Evolutionary conservation across 1,140 invertebrate genomes (phyloP).

Genomic region (Hestina assimilis): DNA sequence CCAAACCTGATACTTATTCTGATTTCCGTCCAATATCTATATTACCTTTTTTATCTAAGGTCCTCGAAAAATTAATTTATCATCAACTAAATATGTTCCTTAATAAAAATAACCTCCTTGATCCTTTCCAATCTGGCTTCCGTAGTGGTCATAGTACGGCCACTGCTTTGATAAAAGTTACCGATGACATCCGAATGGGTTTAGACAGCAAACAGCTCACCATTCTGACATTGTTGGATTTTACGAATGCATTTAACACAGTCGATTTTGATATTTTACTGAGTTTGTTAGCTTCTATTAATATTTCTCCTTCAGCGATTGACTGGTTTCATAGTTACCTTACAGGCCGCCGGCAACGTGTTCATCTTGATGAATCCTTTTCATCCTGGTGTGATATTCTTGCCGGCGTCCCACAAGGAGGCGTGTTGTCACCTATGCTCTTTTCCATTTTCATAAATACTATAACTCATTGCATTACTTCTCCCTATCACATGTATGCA

Average conservation of each 20-base stretch:
- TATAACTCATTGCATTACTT: no score
- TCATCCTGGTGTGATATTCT: conserved; percentile 1
- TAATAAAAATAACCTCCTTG: not conserved
- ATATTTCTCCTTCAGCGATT: not conserved
- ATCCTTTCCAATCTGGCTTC: conserved; percentile 8
- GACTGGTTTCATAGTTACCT: not conserved
- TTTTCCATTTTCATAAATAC: no score
- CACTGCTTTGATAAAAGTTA: conserved; percentile 5
- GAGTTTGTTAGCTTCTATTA: not conserved
- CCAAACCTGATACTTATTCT: not conserved
- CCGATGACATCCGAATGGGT: not conserved
- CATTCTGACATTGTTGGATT: not conserved
- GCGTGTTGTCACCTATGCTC: conserved; percentile 7
- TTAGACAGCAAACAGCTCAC: conserved; percentile 5
- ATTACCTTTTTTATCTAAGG: not conserved
- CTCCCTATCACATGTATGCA: no score
- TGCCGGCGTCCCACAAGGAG: conserved; percentile 6
- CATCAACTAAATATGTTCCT: not conserved
- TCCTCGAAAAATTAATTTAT: not conserved
- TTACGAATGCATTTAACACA: not conserved
- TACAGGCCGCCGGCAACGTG: not conserved
- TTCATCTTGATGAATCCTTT: not conserved
- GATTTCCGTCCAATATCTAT: conserved; percentile 13
- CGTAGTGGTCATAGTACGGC: not conserved
- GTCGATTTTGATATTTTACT: not conserved